Evolutionary conservation across 2,888 invertebrate species (phyloP), one percentile per base, ranked within the genome.

Genomic region (Sphaeridia pumilis): DNA sequence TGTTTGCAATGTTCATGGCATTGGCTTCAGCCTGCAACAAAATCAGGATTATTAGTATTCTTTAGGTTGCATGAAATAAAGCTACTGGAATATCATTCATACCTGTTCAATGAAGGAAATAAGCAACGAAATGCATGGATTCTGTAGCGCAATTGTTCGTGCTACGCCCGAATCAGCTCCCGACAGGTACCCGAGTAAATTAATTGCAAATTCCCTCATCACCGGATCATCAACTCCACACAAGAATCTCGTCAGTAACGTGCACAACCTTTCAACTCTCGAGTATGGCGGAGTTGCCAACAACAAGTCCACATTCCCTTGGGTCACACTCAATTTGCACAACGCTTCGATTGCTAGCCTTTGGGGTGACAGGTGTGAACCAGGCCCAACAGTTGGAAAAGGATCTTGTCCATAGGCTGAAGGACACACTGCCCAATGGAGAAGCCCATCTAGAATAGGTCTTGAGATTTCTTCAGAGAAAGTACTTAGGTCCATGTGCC

Each of bases 401-500:
- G 64, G 58, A 54, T 64, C 64, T 55, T 62, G 62, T 7, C 64
- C 61, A 52, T 64, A 64, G 2, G 64, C 89, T 46, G 95, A 90
- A 2, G 92, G 88, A 72, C 95, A 97, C 51, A 93, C 88, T 28
- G 89, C 85, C 97, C 97, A 98, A 72, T 98, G 95, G 56, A 98
- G 75, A 58, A 98, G 78, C 25, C 95, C 97, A 72, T 97, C 94
- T 58, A 98, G 76, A 50, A 98, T 79, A 49, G 95, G 93, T 60
- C 90, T 80, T 61, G 92, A 87, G 67, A 97, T 85, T 63, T 89
- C 84, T 74, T 94, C 93, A 52, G 89, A 84, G 72, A 87, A 87
- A 52, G 82, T 80, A 60, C 83, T 81, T 66, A 98, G 77, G 73
- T 94, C 90, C 69, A 97, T 80, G 71, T 93, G 86, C 55, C 94